A percentile compares a stretch with the other conserved stretches of the same genome.
Conservation (phyloP, 1,140 invertebrate species). For the Drosophila varians region DNA sequence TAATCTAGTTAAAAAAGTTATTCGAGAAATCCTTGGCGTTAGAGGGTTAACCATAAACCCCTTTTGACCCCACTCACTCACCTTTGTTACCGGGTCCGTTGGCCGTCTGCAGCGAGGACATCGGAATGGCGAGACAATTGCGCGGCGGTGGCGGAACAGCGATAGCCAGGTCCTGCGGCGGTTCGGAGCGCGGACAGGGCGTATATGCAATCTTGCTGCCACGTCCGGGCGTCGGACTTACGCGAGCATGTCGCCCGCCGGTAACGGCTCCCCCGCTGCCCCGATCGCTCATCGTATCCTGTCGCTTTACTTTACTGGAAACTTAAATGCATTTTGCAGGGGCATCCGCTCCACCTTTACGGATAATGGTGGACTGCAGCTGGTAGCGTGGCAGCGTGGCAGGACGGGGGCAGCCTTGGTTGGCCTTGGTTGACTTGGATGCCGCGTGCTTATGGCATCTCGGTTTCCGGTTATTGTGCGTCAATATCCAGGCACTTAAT, state of each 20-base stretch:
- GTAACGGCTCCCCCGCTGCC: constrained; percentile 47
- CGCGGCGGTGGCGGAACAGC: constrained; percentile 40
- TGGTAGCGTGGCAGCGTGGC: constrained; percentile 13
- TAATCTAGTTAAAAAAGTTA: neutral
- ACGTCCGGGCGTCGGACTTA: constrained; percentile 84
- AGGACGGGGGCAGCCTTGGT: no score
- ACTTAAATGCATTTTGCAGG: constrained; percentile 35
- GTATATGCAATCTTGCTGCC: constrained; percentile 85
- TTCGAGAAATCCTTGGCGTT: neutral
- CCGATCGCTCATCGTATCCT: constrained; percentile 62
- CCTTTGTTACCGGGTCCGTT: constrained; percentile 68
- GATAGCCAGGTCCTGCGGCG: constrained; percentile 83
- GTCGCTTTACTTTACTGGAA: constrained; percentile 11
- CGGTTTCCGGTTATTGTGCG: constrained; percentile 37
- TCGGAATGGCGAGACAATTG: constrained; percentile 75
- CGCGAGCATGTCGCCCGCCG: constrained; percentile 73
- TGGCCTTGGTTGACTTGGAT: constrained; percentile 16
- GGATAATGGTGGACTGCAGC: neutral
- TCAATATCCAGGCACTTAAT: constrained; percentile 44
- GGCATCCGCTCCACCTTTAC: constrained; percentile 5
- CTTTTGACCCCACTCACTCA: constrained; percentile 23
- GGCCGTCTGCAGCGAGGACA: constrained; percentile 80
- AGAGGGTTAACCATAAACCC: constrained; percentile 17
- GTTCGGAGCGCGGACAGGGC: constrained; percentile 85
- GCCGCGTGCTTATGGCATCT: constrained; percentile 22